phyloP scores from a whole-genome alignment of 2,113 vertebrate genomes.

The Polyodon spathula region DNA sequence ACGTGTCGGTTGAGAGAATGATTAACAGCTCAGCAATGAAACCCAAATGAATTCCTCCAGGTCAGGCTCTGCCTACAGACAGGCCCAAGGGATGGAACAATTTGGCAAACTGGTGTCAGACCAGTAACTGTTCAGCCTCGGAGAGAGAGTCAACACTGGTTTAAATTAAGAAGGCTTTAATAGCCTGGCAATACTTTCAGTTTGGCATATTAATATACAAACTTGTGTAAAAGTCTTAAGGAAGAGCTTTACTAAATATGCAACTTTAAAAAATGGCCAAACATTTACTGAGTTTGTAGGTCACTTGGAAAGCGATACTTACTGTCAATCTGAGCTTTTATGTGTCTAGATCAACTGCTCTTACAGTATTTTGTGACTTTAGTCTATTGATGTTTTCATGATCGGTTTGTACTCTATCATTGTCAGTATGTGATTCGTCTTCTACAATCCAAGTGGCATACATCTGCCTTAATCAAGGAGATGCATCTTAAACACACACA shows the following conservation, averaged over 20 bases:
- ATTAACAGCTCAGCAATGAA: not conserved
- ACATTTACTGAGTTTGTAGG: no score
- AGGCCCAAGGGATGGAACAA: not conserved
- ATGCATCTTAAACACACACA: not conserved
- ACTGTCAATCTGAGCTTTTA: no score
- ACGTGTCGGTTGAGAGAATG: no score
- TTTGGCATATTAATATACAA: no score
- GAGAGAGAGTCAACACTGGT: not conserved
- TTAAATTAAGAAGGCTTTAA: not conserved
- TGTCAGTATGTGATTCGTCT: not conserved
- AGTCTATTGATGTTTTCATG: no score
- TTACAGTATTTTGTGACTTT: no score
- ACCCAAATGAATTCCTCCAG: conserved; percentile 9
- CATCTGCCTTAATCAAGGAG: not conserved
- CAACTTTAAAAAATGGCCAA: no score
- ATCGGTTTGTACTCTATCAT: not conserved
- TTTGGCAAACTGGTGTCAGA: not conserved
- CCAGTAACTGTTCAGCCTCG: not conserved
- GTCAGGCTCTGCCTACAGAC: not conserved
- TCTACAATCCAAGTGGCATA: not conserved
- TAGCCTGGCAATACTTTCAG: no score
- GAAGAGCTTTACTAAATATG: no score
- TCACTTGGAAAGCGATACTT: no score
- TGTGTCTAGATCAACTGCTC: no score
- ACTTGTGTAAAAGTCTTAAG: no score